phyloP scores from a whole-genome alignment of 2,113 vertebrate species.

The Plotosus lineatus region DNA sequence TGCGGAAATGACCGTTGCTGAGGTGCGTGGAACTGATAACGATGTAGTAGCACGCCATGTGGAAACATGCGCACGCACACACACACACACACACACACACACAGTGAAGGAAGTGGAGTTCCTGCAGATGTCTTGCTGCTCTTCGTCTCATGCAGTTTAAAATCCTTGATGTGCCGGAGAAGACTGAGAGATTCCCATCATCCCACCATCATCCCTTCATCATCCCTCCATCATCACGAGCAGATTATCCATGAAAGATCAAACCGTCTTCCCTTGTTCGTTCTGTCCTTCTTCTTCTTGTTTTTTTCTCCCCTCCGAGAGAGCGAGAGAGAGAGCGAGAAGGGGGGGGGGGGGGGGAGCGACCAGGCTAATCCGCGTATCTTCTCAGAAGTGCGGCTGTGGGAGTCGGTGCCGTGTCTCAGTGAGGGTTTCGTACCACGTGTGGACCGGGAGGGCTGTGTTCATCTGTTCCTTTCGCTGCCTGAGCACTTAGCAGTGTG shows the following conservation, averaged over 20 bases:
- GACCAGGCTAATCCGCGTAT: background rate
- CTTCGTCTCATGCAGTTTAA: background rate
- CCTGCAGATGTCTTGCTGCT: constrained; percentile 6
- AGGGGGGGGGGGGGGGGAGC: background rate
- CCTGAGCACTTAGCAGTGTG: constrained; percentile 11
- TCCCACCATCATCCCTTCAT: background rate
- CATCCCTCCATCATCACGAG: background rate
- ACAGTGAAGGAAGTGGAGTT: background rate
- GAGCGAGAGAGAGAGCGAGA: background rate
- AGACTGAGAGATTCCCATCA: background rate
- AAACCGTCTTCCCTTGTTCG: background rate
- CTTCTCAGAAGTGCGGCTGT: background rate
- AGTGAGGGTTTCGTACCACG: background rate
- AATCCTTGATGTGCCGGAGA: background rate
- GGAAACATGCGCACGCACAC: constrained; percentile 60
- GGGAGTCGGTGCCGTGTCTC: background rate
- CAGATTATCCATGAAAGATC: background rate
- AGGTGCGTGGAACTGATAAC: constrained; percentile 98
- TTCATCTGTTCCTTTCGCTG: constrained; percentile 13
- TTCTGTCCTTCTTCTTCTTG: background rate
- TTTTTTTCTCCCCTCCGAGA: background rate
- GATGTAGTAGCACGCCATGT: constrained; percentile 98
- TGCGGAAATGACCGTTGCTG: constrained; percentile 94
- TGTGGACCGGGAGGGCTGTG: constrained; percentile 14
- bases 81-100: constrained; percentile 37